phyloP scores from a whole-genome alignment of 2,797 vertebrate species.

The Arnoldichthys spilopterus region DNA sequence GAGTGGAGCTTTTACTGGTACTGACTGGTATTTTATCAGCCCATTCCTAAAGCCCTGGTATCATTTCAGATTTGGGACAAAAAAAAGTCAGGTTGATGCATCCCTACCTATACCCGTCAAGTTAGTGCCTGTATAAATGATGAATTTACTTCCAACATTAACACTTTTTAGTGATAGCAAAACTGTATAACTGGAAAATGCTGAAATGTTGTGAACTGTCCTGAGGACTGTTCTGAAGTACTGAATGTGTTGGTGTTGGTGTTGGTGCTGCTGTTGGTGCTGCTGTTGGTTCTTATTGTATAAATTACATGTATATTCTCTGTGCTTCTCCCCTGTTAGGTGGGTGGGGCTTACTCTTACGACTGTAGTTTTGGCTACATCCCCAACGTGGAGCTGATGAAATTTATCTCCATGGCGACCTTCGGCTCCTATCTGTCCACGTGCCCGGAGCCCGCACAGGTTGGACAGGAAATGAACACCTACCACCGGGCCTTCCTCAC shows the following conservation, averaged over 20 bases:
- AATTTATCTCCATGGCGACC: conserved; percentile 96
- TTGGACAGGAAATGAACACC: conserved; percentile 86
- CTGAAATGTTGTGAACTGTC: neutral
- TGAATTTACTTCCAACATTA: too few relatives aligned
- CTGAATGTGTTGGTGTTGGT: too few relatives aligned
- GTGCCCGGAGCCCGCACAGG: conserved; percentile 84
- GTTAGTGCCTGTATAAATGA: too few relatives aligned
- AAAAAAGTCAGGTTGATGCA: too few relatives aligned
- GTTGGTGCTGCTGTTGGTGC: too few relatives aligned
- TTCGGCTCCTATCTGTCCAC: conserved; percentile 94
- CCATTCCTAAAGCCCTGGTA: too few relatives aligned
- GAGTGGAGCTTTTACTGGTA: too few relatives aligned
- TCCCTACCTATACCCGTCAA: too few relatives aligned
- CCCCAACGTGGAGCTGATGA: conserved; percentile 97
- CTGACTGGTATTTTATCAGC: too few relatives aligned
- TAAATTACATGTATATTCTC: neutral
- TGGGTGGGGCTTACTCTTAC: conserved; percentile 94
- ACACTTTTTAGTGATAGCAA: too few relatives aligned
- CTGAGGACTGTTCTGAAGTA: neutral
- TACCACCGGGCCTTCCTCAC: conserved; percentile 95
- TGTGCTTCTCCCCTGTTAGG: conserved; percentile 71
- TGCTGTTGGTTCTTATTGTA: neutral
- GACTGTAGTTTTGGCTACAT: conserved; percentile 98
- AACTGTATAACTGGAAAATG: too few relatives aligned
- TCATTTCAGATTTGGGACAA: too few relatives aligned